Base-by-base conservation (phyloP, 2,797 vertebrate genomes). In the Gymnothorax reevesii region DNA sequence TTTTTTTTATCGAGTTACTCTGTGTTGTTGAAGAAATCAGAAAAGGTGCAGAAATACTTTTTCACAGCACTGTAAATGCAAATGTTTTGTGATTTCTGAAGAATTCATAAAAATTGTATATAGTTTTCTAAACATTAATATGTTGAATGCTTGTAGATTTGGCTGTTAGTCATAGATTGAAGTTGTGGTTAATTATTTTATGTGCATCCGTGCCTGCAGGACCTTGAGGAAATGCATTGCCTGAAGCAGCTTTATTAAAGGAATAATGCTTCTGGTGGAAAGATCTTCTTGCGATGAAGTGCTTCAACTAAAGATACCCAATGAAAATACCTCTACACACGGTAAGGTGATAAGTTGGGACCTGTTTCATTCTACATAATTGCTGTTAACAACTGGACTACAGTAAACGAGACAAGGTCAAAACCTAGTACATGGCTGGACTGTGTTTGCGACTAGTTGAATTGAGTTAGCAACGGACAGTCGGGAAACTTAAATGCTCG, bases 291-390 rank as follows among this genome's bases (percentile, higher is more conserved):
- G 91, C 86, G 93, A 86, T 93, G 87, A 86, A 90, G 87, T 75
- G 27, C 69, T 88, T 85, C 86, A 86, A 83, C 85, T 89, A 82
- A 91, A 90, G 88, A 90, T 91, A 86, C 92, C 94, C 92, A 88
- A 95, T 96, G 95, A 95, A 92, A 95, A 88, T 91, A 90, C 84
- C 90, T 0, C 90, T 88, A 91, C 90, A 89, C 88, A 92, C 83
- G 84, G 94, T 94, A 92, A 94, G 94, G 59, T 84, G 8, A 69
- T 52, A 20, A 69, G 82, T 86, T 82, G 83, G 82, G 59, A 54
- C 33, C 17, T 33, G 33, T 42, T 42, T 42, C 52, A 84, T 54
- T 27, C 25, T 49, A n/a, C 33, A 42, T 42, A 42, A 42, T 42
- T 42, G 33, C 33, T 42, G 33, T 42, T 42, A 1, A 42, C 33